Evolutionary conservation across 1,140 invertebrate genomes (phyloP).

Genomic region (honey bee (Apis mellifera)): Amel_HAv3.1 CM009940.2:3786501-3787000

Average conservation of each 20-base stretch:
- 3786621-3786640: not conserved
- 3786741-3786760: not conserved
- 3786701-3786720: not conserved
- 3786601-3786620: not conserved
- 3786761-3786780: conserved; percentile 17
- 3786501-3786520: no score
- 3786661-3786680: not conserved
- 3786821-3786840: conserved; percentile 23
- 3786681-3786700: not conserved
- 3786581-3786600: not conserved
- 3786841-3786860: conserved; percentile 34
- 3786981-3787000: no score
- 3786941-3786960: no score
- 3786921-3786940: no score
- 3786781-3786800: conserved; percentile 3
- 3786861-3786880: not conserved
- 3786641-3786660: not conserved
- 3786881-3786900: conserved; percentile 16
- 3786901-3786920: not conserved
- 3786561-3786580: no score
- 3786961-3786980: no score
- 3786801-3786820: conserved; percentile 15
- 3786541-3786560: no score
- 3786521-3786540: no score
- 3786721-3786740: not conserved